phyloP scores from a whole-genome alignment of 2,888 invertebrate genomes.

The Agrotis segetum region DNA sequence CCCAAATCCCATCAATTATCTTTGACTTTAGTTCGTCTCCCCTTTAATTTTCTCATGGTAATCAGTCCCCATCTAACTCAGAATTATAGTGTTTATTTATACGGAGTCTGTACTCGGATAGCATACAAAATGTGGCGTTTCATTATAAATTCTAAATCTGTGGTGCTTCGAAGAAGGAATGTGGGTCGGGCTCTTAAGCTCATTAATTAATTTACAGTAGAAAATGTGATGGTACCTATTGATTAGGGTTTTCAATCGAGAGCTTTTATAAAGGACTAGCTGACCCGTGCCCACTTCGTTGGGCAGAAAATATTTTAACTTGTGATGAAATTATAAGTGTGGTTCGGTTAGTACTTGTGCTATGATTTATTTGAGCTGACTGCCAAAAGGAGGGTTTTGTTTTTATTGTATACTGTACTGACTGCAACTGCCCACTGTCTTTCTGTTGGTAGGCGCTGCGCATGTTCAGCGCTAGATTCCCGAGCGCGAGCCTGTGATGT shows the following conservation, averaged over 20 bases:
- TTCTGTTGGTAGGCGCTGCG: too few species aligned
- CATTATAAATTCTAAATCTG: conserved; percentile 43
- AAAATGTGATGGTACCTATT: conserved; percentile 30
- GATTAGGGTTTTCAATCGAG: not conserved
- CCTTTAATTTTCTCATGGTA: not conserved
- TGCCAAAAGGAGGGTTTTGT: too few species aligned
- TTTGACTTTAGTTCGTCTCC: not conserved
- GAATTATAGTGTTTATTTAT: not conserved
- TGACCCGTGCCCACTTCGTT: too few species aligned
- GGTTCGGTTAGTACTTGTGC: too few species aligned
- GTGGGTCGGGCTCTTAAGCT: conserved; percentile 30
- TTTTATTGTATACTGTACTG: too few species aligned
- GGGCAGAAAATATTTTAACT: too few species aligned
- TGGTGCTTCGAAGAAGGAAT: conserved; percentile 24
- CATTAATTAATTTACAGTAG: conserved; percentile 44
- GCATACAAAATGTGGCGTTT: conserved; percentile 22
- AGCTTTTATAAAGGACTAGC: not conserved
- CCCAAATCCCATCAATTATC: not conserved
- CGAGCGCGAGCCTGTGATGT: too few species aligned
- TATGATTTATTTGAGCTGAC: too few species aligned
- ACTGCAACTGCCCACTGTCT: too few species aligned
- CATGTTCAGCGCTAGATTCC: too few species aligned
- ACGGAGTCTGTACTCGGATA: not conserved
- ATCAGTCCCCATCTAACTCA: not conserved
- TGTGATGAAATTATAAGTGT: too few species aligned